A percentile compares a stretch with the other conserved stretches of the same genome.
phyloP scores from a whole-genome alignment of 2,888 invertebrate genomes.

The Eupithecia subfuscata region DNA sequence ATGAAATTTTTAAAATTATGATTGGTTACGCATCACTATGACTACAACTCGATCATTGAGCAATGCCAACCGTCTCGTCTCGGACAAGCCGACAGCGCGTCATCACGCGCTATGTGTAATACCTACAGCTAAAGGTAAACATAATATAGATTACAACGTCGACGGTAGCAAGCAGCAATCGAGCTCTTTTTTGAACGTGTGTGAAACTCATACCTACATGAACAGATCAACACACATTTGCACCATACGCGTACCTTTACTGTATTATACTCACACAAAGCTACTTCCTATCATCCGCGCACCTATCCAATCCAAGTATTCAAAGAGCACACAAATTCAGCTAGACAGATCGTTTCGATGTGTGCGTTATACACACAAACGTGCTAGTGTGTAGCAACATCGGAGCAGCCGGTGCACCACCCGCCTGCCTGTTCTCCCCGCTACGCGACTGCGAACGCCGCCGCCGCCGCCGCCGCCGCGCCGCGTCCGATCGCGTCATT shows the following conservation, averaged over 20 bases:
- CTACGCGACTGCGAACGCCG: constrained; percentile 75
- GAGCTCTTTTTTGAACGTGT: constrained; percentile 72
- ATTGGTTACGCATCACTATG: constrained; percentile 71
- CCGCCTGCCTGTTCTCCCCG: constrained; percentile 76
- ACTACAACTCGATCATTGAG: constrained; percentile 82
- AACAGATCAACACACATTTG: constrained; percentile 50
- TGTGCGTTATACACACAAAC: constrained; percentile 64
- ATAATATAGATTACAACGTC: constrained; percentile 68
- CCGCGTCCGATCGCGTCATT: constrained; percentile 79
- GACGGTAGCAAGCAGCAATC: constrained; percentile 73
- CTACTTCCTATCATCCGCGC: constrained; percentile 63
- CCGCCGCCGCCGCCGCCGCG: constrained; percentile 54
- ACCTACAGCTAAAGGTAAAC: constrained; percentile 77
- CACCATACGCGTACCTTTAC: constrained; percentile 57
- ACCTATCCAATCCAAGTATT: constrained; percentile 63
- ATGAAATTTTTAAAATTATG: constrained; percentile 50
- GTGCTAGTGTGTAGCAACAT: constrained; percentile 75
- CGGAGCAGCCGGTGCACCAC: constrained; percentile 82
- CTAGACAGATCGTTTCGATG: constrained; percentile 75
- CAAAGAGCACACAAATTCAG: constrained; percentile 75
- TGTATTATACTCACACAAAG: constrained; percentile 46
- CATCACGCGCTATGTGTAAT: constrained; percentile 73
- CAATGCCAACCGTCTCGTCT: constrained; percentile 83
- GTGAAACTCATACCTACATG: constrained; percentile 56
- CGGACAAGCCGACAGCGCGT: constrained; percentile 81